phyloP scores from a whole-genome alignment of 2,888 invertebrate species.

The Chrysodeixis includens region DNA sequence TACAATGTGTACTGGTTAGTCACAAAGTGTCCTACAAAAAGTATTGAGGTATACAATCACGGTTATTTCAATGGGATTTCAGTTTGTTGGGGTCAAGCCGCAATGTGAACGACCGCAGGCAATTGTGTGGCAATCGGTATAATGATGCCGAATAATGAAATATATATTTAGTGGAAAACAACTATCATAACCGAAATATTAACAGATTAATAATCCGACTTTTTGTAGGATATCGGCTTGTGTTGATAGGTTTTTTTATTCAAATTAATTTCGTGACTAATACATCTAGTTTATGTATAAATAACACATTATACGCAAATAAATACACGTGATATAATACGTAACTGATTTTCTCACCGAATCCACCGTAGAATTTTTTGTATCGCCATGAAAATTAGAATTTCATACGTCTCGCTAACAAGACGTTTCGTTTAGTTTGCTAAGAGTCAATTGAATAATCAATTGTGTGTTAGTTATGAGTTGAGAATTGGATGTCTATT shows the following conservation, averaged over 20 bases:
- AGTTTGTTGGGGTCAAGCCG: conserved; percentile 65
- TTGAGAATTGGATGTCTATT: conserved; percentile 32
- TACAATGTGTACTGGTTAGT: conserved; percentile 3
- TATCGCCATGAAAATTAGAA: conserved; percentile 33
- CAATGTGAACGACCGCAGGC: conserved; percentile 69
- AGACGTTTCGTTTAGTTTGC: conserved; percentile 34
- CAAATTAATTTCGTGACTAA: conserved; percentile 37
- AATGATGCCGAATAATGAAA: conserved; percentile 68
- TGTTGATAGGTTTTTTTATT: conserved; percentile 35
- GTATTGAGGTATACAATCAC: conserved; percentile 39
- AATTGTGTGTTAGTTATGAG: conserved; percentile 21
- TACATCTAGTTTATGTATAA: conserved; percentile 19
- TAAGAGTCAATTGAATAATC: conserved; percentile 32
- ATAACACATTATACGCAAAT: conserved; percentile 35
- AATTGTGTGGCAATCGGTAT: conserved; percentile 66
- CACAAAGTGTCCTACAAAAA: conserved; percentile 26
- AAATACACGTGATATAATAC: conserved; percentile 17
- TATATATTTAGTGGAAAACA: conserved; percentile 60
- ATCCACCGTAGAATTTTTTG: conserved; percentile 13
- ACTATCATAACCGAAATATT: conserved; percentile 32
- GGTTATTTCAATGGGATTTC: conserved; percentile 64
- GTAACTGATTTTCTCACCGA: conserved; percentile 13
- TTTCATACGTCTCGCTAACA: conserved; percentile 40
- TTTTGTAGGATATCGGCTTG: conserved; percentile 15
- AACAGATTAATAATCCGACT: conserved; percentile 25